These are phyloP conservation scores for Xiphias gladius DNA, from an alignment of 2,113 vertebrate species.

Conservation along the genomic window DNA sequence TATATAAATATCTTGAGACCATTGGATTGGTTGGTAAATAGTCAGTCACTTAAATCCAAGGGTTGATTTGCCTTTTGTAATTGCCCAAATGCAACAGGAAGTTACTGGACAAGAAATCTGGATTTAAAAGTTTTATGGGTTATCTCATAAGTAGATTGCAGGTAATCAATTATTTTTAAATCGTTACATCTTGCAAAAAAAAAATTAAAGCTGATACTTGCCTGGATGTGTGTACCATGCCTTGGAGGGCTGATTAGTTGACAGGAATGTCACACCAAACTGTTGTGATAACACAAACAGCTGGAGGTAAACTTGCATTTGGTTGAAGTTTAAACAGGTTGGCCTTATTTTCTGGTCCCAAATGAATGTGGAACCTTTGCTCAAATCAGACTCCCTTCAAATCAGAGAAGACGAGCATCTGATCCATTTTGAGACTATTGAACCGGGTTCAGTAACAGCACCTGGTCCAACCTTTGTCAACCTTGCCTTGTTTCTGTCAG, in stretches of 20 bases:
- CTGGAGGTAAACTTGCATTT: conserved; percentile 26
- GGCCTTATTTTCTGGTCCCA: conserved; percentile 46
- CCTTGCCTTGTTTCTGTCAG: conserved; percentile 39
- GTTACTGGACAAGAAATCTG: conserved; percentile 29
- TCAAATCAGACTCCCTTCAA: conserved; percentile 1
- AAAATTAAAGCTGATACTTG: conserved; percentile 36
- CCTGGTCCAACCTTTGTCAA: background rate
- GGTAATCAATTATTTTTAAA: conserved; percentile 20
- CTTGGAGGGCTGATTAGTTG: conserved; percentile 58
- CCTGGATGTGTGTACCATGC: conserved; percentile 34
- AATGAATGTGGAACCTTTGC: conserved; percentile 43
- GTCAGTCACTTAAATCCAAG: conserved; percentile 29
- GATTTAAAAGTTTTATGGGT: conserved; percentile 10
- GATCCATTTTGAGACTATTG: conserved; percentile 3
- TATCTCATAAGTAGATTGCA: conserved; percentile 3
- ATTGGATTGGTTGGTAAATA: conserved; percentile 14
- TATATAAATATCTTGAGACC: conserved; percentile 33
- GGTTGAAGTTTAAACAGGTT: conserved; percentile 25
- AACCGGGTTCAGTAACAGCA: conserved; percentile 20
- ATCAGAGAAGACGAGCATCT: conserved; percentile 4
- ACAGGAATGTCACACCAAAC: conserved; percentile 40
- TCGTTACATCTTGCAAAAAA: conserved; percentile 2
- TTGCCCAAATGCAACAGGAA: conserved; percentile 53
- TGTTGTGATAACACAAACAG: conserved; percentile 19
- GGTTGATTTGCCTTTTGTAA: conserved; percentile 52